Base-by-base conservation (phyloP, 2,888 invertebrate genomes). In the Caenorhabditis panamensis region DNA sequence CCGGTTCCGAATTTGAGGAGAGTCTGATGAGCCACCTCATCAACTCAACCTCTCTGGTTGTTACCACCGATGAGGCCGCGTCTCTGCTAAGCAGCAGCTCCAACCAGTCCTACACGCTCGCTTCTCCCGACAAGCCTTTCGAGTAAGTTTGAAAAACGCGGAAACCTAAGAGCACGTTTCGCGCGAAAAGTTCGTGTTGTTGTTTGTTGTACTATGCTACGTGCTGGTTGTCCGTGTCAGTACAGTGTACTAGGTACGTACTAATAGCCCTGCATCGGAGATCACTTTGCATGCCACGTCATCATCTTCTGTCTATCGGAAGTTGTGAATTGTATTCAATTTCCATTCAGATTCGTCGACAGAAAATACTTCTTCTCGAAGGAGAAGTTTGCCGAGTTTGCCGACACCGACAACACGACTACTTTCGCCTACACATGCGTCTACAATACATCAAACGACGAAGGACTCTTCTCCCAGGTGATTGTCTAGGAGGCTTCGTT, bases 291-390 rank as follows among this genome's bases (percentile, higher is more conserved):
- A 20, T 31, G 4, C 9, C 31, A n/a, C n/a, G n/a, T n/a, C n/a
- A n/a, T n/a, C n/a, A n/a, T n/a, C n/a, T n/a, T n/a, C n/a, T n/a
- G n/a, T n/a, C n/a, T n/a, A n/a, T n/a, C n/a, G n/a, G n/a, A n/a
- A n/a, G n/a, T n/a, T n/a, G n/a, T n/a, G n/a, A n/a, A n/a, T n/a
- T n/a, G n/a, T n/a, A n/a, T n/a, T n/a, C 41, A 36, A 49, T 26
- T 68, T 58, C n/a, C 9, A 24, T 78, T 59, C 62, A 79, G 79
- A 51, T 79, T 79, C 58, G 61, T 79, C 44, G 79, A 79, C 16
- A 66, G 72, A 18, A 36, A 51, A 18, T 79, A 79, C 28, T 79
- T 67, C 61, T 79, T 66, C 61, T 68, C 62, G 16, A 37, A 62
- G 24, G 62, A 59, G 0, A 41, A 67, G 13, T 76, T 76, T 53